These are phyloP conservation scores for Aspidapion aeneum DNA, from an alignment of 2,888 invertebrate species.

Conservation along the genomic window DNA sequence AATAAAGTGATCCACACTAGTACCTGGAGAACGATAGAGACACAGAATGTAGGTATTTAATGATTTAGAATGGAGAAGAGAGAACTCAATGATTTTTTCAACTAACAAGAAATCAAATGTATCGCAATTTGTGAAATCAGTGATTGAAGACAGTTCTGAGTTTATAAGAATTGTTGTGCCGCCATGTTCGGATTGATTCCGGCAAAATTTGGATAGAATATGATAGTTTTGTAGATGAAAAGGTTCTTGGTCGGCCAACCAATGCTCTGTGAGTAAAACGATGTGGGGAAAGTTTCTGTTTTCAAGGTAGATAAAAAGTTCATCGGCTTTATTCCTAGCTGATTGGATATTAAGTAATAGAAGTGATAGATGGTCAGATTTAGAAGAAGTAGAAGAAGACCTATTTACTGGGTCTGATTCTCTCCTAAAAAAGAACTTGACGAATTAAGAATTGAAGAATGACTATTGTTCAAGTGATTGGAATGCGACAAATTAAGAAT, in stretches of 20 bases:
- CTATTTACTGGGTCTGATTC: neutral
- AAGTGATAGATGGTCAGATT: neutral
- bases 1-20: too few relatives aligned
- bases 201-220: neutral
- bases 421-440: too few relatives aligned
- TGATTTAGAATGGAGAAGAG: neutral
- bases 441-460: too few relatives aligned
- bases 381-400: too few relatives aligned
- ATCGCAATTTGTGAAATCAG: neutral
- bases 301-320: neutral
- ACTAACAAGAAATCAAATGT: neutral
- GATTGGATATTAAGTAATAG: neutral
- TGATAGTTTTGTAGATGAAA: neutral
- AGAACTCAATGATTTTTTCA: neutral
- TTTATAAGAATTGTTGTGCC: neutral
- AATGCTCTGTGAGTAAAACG: neutral
- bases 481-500: too few relatives aligned
- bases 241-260: neutral
- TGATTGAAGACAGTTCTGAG: neutral
- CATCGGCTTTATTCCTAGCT: neutral
- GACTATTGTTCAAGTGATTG: too few relatives aligned
- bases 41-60: neutral
- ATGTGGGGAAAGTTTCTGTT: neutral
- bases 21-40: neutral
- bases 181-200: neutral